Base-by-base conservation (phyloP, 92 coral and sea anemone species). In the Zoanthus sansibaricus region DNA sequence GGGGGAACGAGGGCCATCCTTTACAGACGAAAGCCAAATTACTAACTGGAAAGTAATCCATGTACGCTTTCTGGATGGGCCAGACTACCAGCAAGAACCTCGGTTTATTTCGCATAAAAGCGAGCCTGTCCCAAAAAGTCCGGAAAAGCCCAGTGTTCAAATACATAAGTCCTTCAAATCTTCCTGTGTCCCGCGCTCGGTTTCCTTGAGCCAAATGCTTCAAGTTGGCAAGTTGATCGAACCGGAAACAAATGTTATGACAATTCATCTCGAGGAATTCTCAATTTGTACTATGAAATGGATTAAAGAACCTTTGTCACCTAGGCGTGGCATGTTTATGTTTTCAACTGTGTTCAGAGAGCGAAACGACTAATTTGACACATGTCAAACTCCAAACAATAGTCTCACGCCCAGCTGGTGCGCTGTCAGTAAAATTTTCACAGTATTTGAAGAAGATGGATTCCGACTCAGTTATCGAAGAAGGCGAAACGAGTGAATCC, bases 221-320 rank as follows among this genome's bases (percentile, higher is more conserved):
- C 10, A 72, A 72, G 54, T 45, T 44, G 77, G 77, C 77, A 72
- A 72, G 77, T 16, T 72, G 55, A 45, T 72, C 55, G 56, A 72
- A 3, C 42, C 42, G 42, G 42, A 33, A 37, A 37, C 42, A 37
- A 37, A 49, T 49, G 55, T 49, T 49, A 72, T 48, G 25, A 72
- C 54, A 72, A 7, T 72, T 44, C 8, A 72, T 45, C 77, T 72
- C 25, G 77, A 72, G 55, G 77, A 72, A 42, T 72, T 44, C 31
- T 72, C 77, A 72, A 45, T 42, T 58, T 1, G 66, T 58, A 6
- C 18, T 21, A 58, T 58, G 18, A 58, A 58, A 58, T 11, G 77
- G 77, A 31, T 44, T 45, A 45, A 42, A 25, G 25, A 56, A 56
- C 64, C 64, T 18, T 56, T 56, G 15, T 16, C 64, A 56, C 17